Evolutionary conservation across 2,888 invertebrate species (phyloP), one percentile per base, ranked within the genome.

Genomic region (Torymus texanus): DNA sequence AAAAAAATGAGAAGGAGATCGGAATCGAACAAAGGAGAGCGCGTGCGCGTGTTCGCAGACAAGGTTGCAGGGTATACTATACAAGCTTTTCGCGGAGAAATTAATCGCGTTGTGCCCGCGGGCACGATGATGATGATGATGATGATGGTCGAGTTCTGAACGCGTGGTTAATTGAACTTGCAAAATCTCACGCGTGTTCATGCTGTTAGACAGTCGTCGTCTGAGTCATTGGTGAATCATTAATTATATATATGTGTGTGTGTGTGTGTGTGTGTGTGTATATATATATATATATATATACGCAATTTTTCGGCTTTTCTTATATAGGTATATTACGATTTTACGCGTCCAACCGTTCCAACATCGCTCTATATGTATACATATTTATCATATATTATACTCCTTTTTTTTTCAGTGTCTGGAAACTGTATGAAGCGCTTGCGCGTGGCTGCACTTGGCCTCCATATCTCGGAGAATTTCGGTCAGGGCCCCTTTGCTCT

Each of bases 381-480:
- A 29, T 5, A 29, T 29, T 0, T 29, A 29, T 3, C 5, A 29
- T 29, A 29, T 29, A 29, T 29, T 29, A 29, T 29, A 29, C 29
- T 5, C 10, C 5, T 8, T 41, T 8, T 8, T 41, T 41, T 41
- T 41, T 5, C 41, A 8, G 8, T 8, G 41, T 41, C 41, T 41
- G 41, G 41, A 41, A 41, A 41, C 41, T 5, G 41, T 41, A 41
- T 58, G 70, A 0, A 59, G 56, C 50, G 74, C 62, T 53, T 56
- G 70, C 56, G 13, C 58, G 21, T 2, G 21, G 21, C 21, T 89
- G 88, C 88, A 89, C 89, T 89, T 89, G 89, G 88, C 88, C 88
- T 88, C 85, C 85, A 88, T 88, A 88, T 88, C 14, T 24, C 84
- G 83, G 84, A 87, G 21, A 88, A 89, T 88, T 89, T 89, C 88